These are phyloP conservation scores for Sycophaga agraensis DNA, from an alignment of 1,140 invertebrate genomes.

Conservation along the genomic window DNA sequence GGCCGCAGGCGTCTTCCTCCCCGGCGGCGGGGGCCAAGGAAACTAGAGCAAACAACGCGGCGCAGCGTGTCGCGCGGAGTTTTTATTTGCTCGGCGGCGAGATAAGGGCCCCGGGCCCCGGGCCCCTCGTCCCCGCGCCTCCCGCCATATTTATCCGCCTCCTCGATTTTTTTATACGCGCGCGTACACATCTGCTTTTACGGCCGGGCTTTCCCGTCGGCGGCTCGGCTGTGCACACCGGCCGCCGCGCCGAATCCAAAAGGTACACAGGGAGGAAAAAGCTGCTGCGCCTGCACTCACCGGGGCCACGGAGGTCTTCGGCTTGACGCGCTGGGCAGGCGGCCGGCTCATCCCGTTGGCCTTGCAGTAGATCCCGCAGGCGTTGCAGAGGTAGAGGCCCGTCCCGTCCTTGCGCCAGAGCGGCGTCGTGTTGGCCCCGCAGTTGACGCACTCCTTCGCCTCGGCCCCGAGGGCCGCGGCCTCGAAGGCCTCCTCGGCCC, in stretches of 20 bases:
- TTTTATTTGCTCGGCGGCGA: constrained; percentile 48
- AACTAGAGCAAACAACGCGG: constrained; percentile 55
- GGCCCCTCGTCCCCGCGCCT: no score
- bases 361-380: constrained; percentile 81
- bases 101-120: no score
- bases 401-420: constrained; percentile 85
- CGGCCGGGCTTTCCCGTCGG: no score
- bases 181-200: no score
- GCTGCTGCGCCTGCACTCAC: constrained; percentile 44
- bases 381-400: constrained; percentile 88
- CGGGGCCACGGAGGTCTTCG: constrained; percentile 58
- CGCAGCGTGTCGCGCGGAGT: constrained; percentile 41
- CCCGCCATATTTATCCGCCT: neutral
- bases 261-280: no score
- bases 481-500: constrained; percentile 44
- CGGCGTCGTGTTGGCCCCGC: constrained; percentile 80
- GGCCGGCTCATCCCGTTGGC: constrained; percentile 86
- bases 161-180: neutral
- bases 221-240: no score
- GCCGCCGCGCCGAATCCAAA: no score
- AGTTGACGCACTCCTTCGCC: constrained; percentile 86
- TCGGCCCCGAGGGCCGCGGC: constrained; percentile 46
- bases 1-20: no score
- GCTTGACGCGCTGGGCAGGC: constrained; percentile 58
- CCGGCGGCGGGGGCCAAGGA: no score